These are phyloP conservation scores for Vanessa tameamea DNA, from an alignment of 1,140 invertebrate genomes.

Conservation along the genomic window DNA sequence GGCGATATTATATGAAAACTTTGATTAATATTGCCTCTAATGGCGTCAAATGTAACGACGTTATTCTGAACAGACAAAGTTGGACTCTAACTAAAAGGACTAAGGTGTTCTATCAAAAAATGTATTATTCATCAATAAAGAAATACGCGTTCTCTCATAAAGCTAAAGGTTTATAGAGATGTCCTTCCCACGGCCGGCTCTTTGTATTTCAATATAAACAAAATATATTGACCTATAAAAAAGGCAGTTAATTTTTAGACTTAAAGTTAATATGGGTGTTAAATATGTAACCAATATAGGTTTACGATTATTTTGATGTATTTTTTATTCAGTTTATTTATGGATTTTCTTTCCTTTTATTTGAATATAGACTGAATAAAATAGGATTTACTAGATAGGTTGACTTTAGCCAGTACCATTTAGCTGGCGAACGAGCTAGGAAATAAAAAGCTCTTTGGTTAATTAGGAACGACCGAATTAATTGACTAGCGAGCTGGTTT, in stretches of 20 bases:
- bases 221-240: constrained; percentile 3
- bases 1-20: no score
- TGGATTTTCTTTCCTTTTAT: no score
- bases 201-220: background rate
- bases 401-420: constrained; percentile 2
- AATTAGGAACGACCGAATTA: constrained; percentile 1
- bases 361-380: no score
- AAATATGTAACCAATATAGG: background rate
- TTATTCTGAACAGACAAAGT: no score
- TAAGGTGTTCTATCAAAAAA: no score
- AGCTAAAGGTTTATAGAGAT: background rate
- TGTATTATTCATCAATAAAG: background rate
- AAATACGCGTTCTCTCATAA: background rate
- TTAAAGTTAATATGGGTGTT: background rate
- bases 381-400: background rate
- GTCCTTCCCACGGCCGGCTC: background rate
- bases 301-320: background rate
- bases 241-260: background rate
- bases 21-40: no score
- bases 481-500: constrained; percentile 13
- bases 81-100: no score
- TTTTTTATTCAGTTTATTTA: no score
- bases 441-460: constrained; percentile 14
- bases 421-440: constrained; percentile 10
- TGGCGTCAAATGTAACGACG: no score